These are phyloP conservation scores for Acleris holmiana DNA, from an alignment of 2,888 invertebrate genomes.

Conservation along the genomic window DNA sequence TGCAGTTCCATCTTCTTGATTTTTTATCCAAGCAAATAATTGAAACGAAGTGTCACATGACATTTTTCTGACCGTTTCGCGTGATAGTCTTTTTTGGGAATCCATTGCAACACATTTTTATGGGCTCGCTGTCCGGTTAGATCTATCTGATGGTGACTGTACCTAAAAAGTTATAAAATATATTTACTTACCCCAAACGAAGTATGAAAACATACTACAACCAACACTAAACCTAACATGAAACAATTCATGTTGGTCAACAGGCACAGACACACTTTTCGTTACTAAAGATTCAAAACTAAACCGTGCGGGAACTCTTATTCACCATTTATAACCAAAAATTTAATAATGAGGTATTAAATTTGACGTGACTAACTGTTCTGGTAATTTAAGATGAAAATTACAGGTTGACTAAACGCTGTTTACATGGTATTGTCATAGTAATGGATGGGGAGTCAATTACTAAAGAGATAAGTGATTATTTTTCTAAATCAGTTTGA, in stretches of 20 bases:
- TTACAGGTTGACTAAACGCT: not conserved
- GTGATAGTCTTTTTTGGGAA: too few relatives aligned
- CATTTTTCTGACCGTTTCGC: too few relatives aligned
- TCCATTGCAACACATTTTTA: too few relatives aligned
- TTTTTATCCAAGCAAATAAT: too few relatives aligned
- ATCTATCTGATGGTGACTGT: too few relatives aligned
- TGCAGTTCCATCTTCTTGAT: too few relatives aligned
- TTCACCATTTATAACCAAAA: constrained; percentile 29
- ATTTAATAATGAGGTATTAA: constrained; percentile 1
- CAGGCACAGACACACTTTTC: not conserved
- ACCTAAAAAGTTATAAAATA: not conserved
- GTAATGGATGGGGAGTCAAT: not conserved
- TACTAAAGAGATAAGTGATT: not conserved
- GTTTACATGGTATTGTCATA: not conserved
- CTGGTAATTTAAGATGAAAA: constrained; percentile 4
- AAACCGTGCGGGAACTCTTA: constrained; percentile 8
- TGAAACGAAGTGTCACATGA: too few relatives aligned
- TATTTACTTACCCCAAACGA: constrained; percentile 27
- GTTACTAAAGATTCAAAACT: not conserved
- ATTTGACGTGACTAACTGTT: constrained; percentile 1
- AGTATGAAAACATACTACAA: constrained; percentile 6
- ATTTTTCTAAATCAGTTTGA: not conserved
- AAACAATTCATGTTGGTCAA: constrained; percentile 19
- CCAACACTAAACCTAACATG: constrained; percentile 14
- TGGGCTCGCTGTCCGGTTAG: too few relatives aligned